A percentile compares a stretch with the other conserved stretches of the same genome.
Evolutionary conservation across 2,113 vertebrate species (phyloP).

Genomic region (Chaetodon trifascialis): DNA sequence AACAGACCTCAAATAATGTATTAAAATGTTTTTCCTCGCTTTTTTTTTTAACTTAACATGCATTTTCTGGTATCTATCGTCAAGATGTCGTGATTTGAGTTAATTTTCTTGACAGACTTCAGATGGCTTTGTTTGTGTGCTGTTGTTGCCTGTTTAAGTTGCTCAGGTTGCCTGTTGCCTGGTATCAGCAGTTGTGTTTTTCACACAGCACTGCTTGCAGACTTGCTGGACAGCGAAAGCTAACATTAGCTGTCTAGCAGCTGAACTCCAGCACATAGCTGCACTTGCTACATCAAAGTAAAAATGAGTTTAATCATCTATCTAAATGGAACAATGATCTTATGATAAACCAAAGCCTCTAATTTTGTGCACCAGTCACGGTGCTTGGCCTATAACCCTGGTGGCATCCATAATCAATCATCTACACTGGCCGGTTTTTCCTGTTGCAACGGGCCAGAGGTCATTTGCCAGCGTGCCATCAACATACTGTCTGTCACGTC

Average conservation of each 20-base stretch:
- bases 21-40: background rate
- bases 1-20: conserved; percentile 16
- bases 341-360: background rate
- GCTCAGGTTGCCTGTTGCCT: too few relatives aligned
- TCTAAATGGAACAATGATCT: background rate
- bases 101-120: conserved; percentile 1
- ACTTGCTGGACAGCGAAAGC: background rate
- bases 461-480: conserved; percentile 23
- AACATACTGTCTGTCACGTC: conserved; percentile 27
- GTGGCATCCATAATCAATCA: conserved; percentile 8
- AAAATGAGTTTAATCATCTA: background rate
- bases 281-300: background rate
- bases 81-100: background rate
- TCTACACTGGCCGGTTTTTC: background rate
- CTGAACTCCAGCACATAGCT: too few relatives aligned
- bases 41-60: background rate
- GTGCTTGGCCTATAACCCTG: background rate
- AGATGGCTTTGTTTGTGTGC: conserved; percentile 8
- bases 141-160: background rate
- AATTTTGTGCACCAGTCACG: background rate
- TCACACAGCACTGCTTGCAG: background rate
- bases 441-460: conserved; percentile 1
- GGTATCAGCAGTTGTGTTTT: conserved; percentile 1
- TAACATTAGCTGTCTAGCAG: background rate
- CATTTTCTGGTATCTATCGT: background rate